These are phyloP conservation scores for Zosterops pallidus DNA, from an alignment of 2,113 vertebrate species.

Conservation along the genomic window DNA sequence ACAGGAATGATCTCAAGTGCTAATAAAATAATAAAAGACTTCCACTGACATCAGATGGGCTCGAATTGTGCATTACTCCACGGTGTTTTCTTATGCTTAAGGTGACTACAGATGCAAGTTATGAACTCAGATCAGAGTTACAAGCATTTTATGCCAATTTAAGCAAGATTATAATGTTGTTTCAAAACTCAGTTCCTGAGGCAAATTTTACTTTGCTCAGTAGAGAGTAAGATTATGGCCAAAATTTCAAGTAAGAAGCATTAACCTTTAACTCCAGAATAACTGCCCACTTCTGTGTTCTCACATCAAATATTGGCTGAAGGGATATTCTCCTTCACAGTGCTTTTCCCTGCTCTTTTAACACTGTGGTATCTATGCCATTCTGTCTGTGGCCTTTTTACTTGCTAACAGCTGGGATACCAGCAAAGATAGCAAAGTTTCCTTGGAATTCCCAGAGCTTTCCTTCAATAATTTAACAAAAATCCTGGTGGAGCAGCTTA, in stretches of 20 bases:
- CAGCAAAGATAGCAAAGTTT: neutral
- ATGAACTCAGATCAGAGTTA: neutral
- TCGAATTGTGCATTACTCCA: neutral
- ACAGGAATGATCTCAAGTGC: neutral
- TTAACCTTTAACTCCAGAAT: neutral
- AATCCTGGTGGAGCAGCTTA: neutral
- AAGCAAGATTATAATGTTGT: neutral
- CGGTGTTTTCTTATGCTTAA: neutral
- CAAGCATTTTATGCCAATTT: neutral
- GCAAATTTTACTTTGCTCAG: neutral
- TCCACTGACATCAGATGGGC: neutral
- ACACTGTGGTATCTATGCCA: neutral
- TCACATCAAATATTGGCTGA: neutral
- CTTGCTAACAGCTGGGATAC: neutral
- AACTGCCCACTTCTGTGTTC: neutral
- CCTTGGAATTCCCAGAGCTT: neutral
- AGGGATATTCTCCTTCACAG: neutral
- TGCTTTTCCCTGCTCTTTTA: neutral
- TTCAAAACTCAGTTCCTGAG: neutral
- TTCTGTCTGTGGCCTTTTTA: neutral
- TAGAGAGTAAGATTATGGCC: neutral
- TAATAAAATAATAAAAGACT: constrained; percentile 30
- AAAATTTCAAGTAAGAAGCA: neutral
- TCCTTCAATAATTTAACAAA: neutral
- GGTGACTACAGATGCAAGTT: neutral